Percentiles rank a stretch among this genome's conserved stretches.
Evolutionary conservation across 2,797 vertebrate genomes (phyloP).

Genomic region (Serranus cabrilla): DNA sequence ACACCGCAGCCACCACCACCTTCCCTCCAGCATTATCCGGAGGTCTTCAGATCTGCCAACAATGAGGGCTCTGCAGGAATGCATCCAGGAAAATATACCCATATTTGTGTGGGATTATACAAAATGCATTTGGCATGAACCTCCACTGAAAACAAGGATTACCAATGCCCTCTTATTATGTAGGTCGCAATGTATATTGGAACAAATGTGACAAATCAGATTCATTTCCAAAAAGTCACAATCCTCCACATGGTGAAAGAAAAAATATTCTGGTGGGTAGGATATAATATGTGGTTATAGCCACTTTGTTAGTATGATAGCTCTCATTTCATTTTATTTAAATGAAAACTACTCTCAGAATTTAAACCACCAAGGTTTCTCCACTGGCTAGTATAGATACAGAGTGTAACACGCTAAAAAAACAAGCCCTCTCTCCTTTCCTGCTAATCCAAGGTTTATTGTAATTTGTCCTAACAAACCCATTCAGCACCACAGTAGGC

Average conservation of each 20-base stretch:
- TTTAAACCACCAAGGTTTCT: not conserved
- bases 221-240: not conserved
- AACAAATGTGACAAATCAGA: slow-evolving; percentile 4
- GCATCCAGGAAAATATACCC: slow-evolving; percentile 40
- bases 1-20: not conserved
- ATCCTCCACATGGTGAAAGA: not conserved
- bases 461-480: no score
- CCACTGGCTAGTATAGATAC: not conserved
- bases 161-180: slow-evolving; percentile 4
- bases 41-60: slow-evolving; percentile 51
- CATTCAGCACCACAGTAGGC: no score
- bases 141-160: slow-evolving; percentile 24
- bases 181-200: slow-evolving; percentile 25
- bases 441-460: no score
- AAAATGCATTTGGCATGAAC: slow-evolving; percentile 57
- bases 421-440: no score
- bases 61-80: slow-evolving; percentile 42
- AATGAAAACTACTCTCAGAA: not conserved
- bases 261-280: not conserved
- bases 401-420: no score
- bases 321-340: not conserved
- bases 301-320: not conserved
- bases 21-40: slow-evolving; percentile 36
- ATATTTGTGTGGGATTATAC: slow-evolving; percentile 43
- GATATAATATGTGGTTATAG: not conserved